Evolutionary conservation across 2,888 invertebrate species (phyloP).

Genomic region (Choristoneura rosaceana): DNA sequence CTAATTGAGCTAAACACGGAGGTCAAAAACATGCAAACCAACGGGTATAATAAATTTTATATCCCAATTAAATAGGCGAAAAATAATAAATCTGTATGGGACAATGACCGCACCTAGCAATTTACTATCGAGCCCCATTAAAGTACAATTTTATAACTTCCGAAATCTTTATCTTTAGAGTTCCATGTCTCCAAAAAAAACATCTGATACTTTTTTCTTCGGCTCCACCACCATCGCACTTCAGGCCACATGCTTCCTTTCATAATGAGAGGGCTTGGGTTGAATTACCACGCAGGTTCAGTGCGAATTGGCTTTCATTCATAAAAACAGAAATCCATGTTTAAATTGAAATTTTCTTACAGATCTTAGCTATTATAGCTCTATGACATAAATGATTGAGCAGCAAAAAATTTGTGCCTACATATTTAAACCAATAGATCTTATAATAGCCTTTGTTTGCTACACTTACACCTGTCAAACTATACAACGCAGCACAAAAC

Average conservation of each 20-base stretch:
- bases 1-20: slow-evolving; percentile 27
- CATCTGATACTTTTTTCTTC: too few species aligned
- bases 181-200: background rate
- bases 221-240: too few species aligned
- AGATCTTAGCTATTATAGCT: too few species aligned
- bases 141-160: slow-evolving; percentile 18
- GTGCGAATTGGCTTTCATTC: too few species aligned
- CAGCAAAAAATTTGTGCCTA: too few species aligned
- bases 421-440: background rate
- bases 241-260: too few species aligned
- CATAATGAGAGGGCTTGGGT: too few species aligned
- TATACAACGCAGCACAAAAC: background rate
- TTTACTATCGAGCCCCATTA: slow-evolving; percentile 5
- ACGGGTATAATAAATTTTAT: slow-evolving; percentile 30
- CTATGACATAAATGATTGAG: too few species aligned
- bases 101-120: slow-evolving; percentile 14
- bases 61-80: slow-evolving; percentile 34
- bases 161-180: background rate
- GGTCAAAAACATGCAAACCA: slow-evolving; percentile 10
- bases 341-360: too few species aligned
- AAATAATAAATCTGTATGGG: slow-evolving; percentile 22
- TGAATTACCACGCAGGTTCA: too few species aligned
- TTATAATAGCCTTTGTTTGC: background rate
- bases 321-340: too few species aligned
- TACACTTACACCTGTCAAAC: background rate